These are phyloP conservation scores for Gorilla gorilla DNA, from an alignment of 2,113 vertebrate genomes.

Conservation along the genomic window DNA sequence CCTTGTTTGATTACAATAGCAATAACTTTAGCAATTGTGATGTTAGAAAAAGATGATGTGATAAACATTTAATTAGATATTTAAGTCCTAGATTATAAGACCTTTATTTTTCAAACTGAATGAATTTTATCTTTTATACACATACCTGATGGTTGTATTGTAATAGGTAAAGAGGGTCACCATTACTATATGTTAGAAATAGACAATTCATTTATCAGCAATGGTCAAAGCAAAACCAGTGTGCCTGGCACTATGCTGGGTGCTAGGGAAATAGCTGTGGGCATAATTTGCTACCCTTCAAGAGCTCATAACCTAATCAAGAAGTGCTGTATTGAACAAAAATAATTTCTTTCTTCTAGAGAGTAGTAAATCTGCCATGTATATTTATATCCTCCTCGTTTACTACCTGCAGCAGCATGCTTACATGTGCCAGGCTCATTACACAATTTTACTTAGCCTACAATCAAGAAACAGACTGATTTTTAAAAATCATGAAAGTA, in stretches of 20 bases:
- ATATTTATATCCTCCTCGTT: background rate
- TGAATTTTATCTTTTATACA: background rate
- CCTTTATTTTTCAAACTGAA: background rate
- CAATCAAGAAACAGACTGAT: background rate
- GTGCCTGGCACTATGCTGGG: no score
- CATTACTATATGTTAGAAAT: background rate
- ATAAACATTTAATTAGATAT: background rate
- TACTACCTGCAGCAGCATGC: background rate
- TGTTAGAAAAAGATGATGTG: background rate
- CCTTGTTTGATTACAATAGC: background rate
- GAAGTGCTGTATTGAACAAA: background rate
- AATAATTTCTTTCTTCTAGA: background rate
- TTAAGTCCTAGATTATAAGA: background rate
- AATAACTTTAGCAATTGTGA: background rate
- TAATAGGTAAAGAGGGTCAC: background rate
- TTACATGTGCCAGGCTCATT: background rate
- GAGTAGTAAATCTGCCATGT: background rate
- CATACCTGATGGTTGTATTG: background rate
- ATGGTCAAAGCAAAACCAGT: background rate
- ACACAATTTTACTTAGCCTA: background rate
- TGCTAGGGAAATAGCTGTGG: background rate
- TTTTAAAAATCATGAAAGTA: background rate
- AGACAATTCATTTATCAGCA: background rate
- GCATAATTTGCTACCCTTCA: background rate
- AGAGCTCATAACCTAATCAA: background rate